Evolutionary conservation across 2,888 invertebrate genomes (phyloP), one percentile per base, ranked within the genome.

Genomic region (Quadriops clusia): DNA sequence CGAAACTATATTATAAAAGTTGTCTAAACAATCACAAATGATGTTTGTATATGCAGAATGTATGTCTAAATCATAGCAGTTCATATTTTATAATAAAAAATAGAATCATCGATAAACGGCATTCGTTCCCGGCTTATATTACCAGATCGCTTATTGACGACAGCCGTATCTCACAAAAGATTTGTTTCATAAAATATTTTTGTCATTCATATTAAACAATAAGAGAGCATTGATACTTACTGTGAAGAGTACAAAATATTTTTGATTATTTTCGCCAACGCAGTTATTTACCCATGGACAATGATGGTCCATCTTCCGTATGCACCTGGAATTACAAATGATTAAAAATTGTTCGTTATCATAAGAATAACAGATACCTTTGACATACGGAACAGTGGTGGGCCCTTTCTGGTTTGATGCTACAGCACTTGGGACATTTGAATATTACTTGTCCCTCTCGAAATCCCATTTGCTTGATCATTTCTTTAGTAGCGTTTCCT

Each of bases 281-380:
- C 98, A 98, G 60, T 98, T 98, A 58, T 98, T 98, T 5, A 98
- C 89, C 94, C 94, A 95, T 0, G 95, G 97, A 62, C 84, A 85
- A 53, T 85, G 84, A 56, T 84, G 83, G 52, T 84, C 84, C 84
- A 86, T 86, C 65, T 83, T 83, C 40, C 75, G 63, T 38, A 84
- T 78, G 56, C 82, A 83, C 47, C 78, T 70, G 43, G 46, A 63
- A 58, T 61, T 56, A 38, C 34, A 15, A 18, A 23, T 16, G 26
- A 8, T 12, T 11, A 6, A 13, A 16, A 41, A 13, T 11, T n/a
- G 12, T 29, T 20, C 26, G 25, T 13, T 25, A 3, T 5, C 11
- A 38, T 18, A 15, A 21, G 15, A 10, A 5, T 22, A 25, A 5
- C 6, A 24, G 25, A 37, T 71, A 84, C 49, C 89, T 75, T 61